Conservation (phyloP, 2,797 vertebrate genomes). For the Falco novaeseelandiae region DNA sequence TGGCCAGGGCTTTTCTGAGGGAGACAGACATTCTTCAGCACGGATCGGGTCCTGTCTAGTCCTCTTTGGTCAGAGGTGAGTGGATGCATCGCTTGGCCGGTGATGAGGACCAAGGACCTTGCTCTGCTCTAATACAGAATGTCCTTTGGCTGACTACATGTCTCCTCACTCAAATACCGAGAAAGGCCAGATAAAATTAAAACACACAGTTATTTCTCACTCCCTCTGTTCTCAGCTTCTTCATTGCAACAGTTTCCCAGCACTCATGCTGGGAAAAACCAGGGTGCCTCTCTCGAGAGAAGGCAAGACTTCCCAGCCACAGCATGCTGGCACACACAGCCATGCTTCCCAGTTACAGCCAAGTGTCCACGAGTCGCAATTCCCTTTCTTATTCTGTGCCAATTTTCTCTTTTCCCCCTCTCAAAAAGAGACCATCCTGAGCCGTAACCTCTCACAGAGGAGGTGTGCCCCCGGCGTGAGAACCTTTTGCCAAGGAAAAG, state of each 20-base stretch:
- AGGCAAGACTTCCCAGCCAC: neutral
- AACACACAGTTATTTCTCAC: neutral
- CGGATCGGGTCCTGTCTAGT: neutral
- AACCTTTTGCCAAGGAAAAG: neutral
- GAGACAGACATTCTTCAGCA: neutral
- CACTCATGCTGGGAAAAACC: neutral
- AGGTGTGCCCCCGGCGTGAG: neutral
- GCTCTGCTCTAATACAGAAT: neutral
- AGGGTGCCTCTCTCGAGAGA: neutral
- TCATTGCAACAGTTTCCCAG: neutral
- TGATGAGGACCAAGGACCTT: neutral
- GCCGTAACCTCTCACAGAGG: neutral
- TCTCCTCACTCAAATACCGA: neutral
- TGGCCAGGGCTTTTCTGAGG: neutral
- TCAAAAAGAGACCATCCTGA: neutral
- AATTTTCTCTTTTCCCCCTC: neutral
- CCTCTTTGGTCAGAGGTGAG: neutral
- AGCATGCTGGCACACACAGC: neutral
- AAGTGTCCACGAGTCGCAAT: neutral
- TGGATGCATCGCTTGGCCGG: rapidly evolving
- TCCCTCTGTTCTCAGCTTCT: neutral
- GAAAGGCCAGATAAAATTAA: neutral
- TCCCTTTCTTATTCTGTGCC: neutral
- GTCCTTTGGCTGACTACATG: neutral
- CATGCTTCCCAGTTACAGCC: neutral